phyloP scores from a whole-genome alignment of 1,140 invertebrate species.

The Phenacoccus solenopsis region DNA sequence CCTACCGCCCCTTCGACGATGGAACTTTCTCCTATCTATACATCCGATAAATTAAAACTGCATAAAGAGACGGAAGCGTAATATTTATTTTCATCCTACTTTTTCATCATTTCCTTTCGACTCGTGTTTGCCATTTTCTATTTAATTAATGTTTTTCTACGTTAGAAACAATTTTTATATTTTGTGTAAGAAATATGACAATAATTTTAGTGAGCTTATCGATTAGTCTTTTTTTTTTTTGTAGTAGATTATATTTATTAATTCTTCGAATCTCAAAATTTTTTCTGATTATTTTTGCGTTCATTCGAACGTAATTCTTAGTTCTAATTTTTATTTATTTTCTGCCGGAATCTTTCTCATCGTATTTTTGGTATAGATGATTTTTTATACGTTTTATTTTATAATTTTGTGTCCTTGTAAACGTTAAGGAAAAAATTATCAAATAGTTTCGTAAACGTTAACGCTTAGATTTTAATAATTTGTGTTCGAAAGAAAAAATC shows the following conservation, averaged over 20 bases:
- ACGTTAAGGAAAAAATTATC: too few relatives aligned
- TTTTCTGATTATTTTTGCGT: not conserved
- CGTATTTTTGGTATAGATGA: too few relatives aligned
- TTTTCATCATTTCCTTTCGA: not conserved
- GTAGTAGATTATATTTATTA: too few relatives aligned
- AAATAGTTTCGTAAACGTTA: too few relatives aligned
- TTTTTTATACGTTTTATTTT: too few relatives aligned
- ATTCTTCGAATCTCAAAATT: conserved; percentile 1
- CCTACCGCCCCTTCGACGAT: conserved; percentile 70
- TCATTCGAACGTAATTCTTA: not conserved
- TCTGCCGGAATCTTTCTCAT: not conserved
- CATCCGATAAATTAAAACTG: conserved; percentile 48
- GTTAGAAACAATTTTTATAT: too few relatives aligned
- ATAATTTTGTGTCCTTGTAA: too few relatives aligned
- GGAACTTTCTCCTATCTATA: conserved; percentile 72
- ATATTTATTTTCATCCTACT: conserved; percentile 26
- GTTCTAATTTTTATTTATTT: not conserved
- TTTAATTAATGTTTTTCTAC: not conserved
- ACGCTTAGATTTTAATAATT: too few relatives aligned
- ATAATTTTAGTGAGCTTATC: not conserved
- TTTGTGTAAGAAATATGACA: not conserved
- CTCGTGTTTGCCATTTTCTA: not conserved
- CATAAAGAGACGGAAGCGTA: conserved; percentile 70
- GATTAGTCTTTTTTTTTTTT: not conserved
- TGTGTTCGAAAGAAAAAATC: too few relatives aligned